Percentiles rank a stretch among this genome's conserved stretches.
Conservation (phyloP, 2,797 vertebrate species). For the Aeoliscus strigatus region DNA sequence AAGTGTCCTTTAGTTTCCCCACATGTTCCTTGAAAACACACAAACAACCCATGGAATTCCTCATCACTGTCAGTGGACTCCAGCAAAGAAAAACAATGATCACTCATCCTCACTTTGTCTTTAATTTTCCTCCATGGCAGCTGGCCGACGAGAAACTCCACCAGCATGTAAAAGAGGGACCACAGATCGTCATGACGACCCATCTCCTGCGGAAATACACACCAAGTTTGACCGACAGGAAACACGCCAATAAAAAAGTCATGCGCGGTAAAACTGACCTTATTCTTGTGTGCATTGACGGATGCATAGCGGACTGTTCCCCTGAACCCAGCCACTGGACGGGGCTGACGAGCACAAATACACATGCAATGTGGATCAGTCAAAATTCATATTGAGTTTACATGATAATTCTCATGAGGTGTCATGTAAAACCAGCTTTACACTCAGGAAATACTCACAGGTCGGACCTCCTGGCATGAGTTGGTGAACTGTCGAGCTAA, state of each 20-base stretch:
- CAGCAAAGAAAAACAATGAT: too few species aligned
- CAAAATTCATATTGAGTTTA: too few species aligned
- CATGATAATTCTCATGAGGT: too few species aligned
- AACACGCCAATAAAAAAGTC: too few species aligned
- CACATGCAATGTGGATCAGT: too few species aligned
- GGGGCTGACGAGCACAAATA: too few species aligned
- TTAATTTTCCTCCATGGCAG: slow-evolving; percentile 99
- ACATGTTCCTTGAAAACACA: slow-evolving; percentile 87
- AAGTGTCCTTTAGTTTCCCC: slow-evolving; percentile 94
- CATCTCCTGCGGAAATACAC: slow-evolving; percentile 89
- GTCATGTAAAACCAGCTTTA: too few species aligned
- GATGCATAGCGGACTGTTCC: slow-evolving; percentile 97
- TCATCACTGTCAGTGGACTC: background rate
- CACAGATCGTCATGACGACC: slow-evolving; percentile 96
- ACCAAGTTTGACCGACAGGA: too few species aligned
- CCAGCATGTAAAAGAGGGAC: slow-evolving; percentile 99
- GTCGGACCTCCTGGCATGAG: slow-evolving; percentile 92
- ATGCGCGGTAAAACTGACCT: slow-evolving; percentile 76
- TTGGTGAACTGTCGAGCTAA: slow-evolving; percentile 95
- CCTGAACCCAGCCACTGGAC: slow-evolving; percentile 93
- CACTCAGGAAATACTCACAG: too few species aligned
- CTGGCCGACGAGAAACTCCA: slow-evolving; percentile 94
- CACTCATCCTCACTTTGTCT: slow-evolving; percentile 89
- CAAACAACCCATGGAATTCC: background rate
- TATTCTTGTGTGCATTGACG: slow-evolving; percentile 95